Evolutionary conservation across 1,140 invertebrate species (phyloP), one percentile per base, ranked within the genome.

Genomic region (Caenorhabditis brenneri): DNA sequence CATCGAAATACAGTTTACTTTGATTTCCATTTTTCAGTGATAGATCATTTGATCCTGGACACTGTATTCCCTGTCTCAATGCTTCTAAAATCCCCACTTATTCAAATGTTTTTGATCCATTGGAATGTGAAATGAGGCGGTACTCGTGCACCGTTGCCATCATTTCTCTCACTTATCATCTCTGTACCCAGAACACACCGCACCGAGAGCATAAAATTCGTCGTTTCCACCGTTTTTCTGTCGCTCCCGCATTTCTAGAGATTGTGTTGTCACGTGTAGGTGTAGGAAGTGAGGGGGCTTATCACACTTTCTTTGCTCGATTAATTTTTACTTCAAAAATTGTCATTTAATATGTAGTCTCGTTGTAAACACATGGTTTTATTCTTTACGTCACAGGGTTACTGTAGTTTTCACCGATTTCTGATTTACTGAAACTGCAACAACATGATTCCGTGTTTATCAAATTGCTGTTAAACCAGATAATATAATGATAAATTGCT

Each of bases 171-270:
- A 42, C 65, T 46, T 42, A 46, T 74, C 58, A 65, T n/a, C 19
- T 74, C 65, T 74, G 65, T 74, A 39, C 65, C n/a, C 36, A 74
- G 65, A 74, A 74, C 65, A 74, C 15, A 24, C 22, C 65, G 65
- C 36, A 74, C 65, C 65, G 65, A 74, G 65, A 74, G 65, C 65
- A 74, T 74, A n/a, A 74, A 74, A 74, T 42, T 74, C 10, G 65
- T 55, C 65, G n/a, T 16, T 65, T 65, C 24, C 36, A 24, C 60
- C 12, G n/a, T 16, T 51, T 51, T 51, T 58, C 53, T n/a, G 31
- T 65, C 31, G 58, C 58, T 65, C 58, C 58, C 31, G 29, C 58
- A 39, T 65, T 36, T 65, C 31, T 36, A 65, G 58, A 42, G 33
- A 65, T 36, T 12, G 55, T 29, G 24, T 36, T 42, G 65, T 74